A percentile compares a stretch with the other conserved stretches of the same genome.
phyloP scores from a whole-genome alignment of 2,113 vertebrate genomes.

The Centropristis striata region DNA sequence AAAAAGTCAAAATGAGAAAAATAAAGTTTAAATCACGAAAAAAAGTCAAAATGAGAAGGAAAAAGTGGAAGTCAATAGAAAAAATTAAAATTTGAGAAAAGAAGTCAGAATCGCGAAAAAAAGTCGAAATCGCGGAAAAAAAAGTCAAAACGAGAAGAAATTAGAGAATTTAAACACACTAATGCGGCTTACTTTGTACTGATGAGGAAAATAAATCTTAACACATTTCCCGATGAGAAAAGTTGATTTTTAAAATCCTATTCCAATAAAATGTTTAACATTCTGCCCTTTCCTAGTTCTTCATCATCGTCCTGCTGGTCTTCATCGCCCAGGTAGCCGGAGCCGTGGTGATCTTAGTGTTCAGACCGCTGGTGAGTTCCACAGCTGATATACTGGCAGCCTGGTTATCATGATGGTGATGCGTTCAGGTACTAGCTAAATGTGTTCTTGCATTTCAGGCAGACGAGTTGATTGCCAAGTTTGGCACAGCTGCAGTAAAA shows the following conservation, averaged over 20 bases:
- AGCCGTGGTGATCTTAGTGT: slow-evolving; percentile 86
- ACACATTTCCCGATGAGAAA: background rate
- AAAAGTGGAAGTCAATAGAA: no score
- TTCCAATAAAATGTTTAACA: background rate
- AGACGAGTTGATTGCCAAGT: slow-evolving; percentile 70
- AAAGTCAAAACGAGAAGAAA: no score
- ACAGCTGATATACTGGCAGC: background rate
- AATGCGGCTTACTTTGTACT: no score
- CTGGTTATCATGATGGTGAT: background rate
- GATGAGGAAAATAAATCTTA: no score
- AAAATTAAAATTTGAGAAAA: no score
- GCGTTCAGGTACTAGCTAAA: background rate
- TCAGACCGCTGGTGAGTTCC: slow-evolving; percentile 85
- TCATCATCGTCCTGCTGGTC: slow-evolving; percentile 85
- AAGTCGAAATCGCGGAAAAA: no score
- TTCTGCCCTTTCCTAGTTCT: slow-evolving; percentile 79
- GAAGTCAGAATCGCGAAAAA: no score
- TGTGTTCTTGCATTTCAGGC: slow-evolving; percentile 71
- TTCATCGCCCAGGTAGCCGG: slow-evolving; percentile 88
- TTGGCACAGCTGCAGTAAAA: slow-evolving; percentile 65
- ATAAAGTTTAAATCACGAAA: no score
- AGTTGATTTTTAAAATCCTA: background rate
- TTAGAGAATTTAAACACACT: no score
- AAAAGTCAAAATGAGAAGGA: no score
- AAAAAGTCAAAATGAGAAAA: no score